phyloP scores from a whole-genome alignment of 2,888 invertebrate genomes.

The Eledona agricola region DNA sequence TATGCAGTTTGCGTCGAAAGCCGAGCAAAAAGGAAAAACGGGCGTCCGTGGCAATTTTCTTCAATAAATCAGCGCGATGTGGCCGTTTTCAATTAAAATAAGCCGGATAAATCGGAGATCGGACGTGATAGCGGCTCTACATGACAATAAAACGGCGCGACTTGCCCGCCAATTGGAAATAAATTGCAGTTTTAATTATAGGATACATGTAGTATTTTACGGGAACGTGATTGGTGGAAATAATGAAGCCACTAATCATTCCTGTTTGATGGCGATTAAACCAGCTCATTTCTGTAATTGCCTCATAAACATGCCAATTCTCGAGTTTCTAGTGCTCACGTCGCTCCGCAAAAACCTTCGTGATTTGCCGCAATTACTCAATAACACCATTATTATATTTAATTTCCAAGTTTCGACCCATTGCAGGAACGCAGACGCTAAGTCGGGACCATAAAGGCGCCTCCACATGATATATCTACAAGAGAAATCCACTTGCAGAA shows the following conservation, averaged over 20 bases:
- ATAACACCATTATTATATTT: constrained; percentile 41
- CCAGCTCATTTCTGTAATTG: constrained; percentile 62
- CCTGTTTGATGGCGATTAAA: constrained; percentile 59
- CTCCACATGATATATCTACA: too few relatives aligned
- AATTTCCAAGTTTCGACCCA: too few relatives aligned
- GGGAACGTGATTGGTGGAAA: constrained; percentile 59
- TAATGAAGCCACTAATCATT: constrained; percentile 63
- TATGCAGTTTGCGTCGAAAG: constrained; percentile 17
- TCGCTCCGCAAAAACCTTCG: constrained; percentile 40
- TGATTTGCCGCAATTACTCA: constrained; percentile 45
- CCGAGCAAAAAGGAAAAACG: constrained; percentile 5
- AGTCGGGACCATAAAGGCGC: too few relatives aligned
- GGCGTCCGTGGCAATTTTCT: constrained; percentile 34
- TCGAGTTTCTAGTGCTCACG: constrained; percentile 45
- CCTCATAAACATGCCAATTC: constrained; percentile 61
- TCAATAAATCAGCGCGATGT: constrained; percentile 43
- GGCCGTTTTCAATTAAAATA: constrained; percentile 54
- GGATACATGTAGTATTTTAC: constrained; percentile 58
- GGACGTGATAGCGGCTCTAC: constrained; percentile 50
- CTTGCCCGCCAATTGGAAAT: constrained; percentile 53
- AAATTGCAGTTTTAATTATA: constrained; percentile 61
- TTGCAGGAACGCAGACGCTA: too few relatives aligned
- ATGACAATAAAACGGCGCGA: constrained; percentile 53
- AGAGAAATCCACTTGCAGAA: too few relatives aligned
- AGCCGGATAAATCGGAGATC: constrained; percentile 52